Conservation (phyloP, 2,113 vertebrate genomes). For the Callionymus lyra region DNA sequence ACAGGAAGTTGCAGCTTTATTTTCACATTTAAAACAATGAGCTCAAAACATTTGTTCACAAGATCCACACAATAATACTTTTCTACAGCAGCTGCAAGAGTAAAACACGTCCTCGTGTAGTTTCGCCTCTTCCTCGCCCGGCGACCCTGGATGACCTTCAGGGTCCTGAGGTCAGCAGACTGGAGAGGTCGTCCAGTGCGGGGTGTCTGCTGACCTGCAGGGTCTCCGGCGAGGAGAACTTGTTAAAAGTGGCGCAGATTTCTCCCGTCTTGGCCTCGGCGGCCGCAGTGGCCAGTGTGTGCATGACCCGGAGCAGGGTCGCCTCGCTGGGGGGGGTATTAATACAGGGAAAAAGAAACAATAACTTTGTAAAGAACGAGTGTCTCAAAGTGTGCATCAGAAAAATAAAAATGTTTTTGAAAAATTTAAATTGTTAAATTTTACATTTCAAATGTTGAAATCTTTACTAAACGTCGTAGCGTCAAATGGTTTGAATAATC, state of each 20-base stretch:
- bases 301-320: slow-evolving; percentile 57
- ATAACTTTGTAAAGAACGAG: neutral
- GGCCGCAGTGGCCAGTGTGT: slow-evolving; percentile 59
- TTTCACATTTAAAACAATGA: slow-evolving; percentile 52
- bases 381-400: too few species aligned
- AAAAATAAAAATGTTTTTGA: too few species aligned
- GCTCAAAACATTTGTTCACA: slow-evolving; percentile 17
- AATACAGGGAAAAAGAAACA: slow-evolving; percentile 2
- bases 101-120: slow-evolving; percentile 36
- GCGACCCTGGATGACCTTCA: too few species aligned
- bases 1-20: slow-evolving; percentile 54
- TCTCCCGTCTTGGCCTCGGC: slow-evolving; percentile 52
- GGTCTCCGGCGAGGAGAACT: slow-evolving; percentile 68
- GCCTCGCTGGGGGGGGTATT: too few species aligned
- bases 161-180: slow-evolving; percentile 38
- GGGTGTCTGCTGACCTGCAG: slow-evolving; percentile 67
- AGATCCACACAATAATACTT: slow-evolving; percentile 25
- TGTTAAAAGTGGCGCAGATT: slow-evolving; percentile 67
- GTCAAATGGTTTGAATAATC: too few species aligned
- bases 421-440: too few species aligned
- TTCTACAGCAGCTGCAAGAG: slow-evolving; percentile 45
- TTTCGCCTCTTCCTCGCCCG: slow-evolving; percentile 21
- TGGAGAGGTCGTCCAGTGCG: slow-evolving; percentile 34
- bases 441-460: too few species aligned
- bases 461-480: too few species aligned